Evolutionary conservation across 2,113 vertebrate species (phyloP).

Genomic region (Syngnathoides biaculeatus): DNA sequence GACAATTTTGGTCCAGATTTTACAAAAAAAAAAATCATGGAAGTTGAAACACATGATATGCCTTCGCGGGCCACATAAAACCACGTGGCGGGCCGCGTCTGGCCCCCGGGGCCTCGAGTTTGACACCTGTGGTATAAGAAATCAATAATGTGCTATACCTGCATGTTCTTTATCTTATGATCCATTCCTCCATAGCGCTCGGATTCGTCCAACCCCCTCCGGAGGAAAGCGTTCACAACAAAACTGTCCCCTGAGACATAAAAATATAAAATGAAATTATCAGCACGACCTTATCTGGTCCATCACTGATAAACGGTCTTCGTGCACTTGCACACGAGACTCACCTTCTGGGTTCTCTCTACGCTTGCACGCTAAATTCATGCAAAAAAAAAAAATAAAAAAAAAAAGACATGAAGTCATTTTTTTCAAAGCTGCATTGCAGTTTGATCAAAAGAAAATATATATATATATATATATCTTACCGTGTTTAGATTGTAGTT

Average conservation of each 20-base stretch:
- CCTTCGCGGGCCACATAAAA: no score
- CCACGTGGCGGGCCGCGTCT: no score
- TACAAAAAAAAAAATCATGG: no score
- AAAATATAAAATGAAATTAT: conserved; percentile 3
- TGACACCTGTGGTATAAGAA: no score
- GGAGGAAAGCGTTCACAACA: conserved; percentile 75
- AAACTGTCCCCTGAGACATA: conserved; percentile 73
- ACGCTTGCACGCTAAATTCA: conserved; percentile 69
- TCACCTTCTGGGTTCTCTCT: conserved; percentile 80
- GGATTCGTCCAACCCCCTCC: conserved; percentile 73
- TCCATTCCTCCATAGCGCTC: conserved; percentile 66
- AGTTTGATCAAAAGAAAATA: background rate
- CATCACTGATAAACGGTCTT: background rate
- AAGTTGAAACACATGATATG: no score
- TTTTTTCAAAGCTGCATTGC: background rate
- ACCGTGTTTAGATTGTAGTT: conserved; percentile 80
- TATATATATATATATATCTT: conserved; percentile 48
- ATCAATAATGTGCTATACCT: conserved; percentile 52
- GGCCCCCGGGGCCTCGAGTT: no score
- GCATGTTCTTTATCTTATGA: conserved; percentile 64
- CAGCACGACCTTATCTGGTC: background rate
- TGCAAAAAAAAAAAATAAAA: conserved; percentile 36
- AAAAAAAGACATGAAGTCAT: conserved; percentile 21
- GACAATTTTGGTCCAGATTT: no score
- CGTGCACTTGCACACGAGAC: conserved; percentile 8